phyloP scores from a whole-genome alignment of 2,797 vertebrate genomes.

The Mus spretus region DNA sequence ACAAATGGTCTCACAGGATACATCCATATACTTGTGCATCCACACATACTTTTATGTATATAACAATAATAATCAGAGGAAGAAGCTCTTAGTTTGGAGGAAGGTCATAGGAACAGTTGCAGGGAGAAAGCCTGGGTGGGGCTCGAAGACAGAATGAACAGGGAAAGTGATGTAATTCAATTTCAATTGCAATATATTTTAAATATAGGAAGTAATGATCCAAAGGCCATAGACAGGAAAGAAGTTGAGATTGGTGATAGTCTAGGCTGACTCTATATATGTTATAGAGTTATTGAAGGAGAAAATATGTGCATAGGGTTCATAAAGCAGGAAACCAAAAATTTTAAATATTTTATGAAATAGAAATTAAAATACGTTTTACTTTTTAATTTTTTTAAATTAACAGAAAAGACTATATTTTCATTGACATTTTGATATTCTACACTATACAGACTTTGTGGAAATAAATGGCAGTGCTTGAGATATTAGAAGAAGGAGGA shows the following conservation, averaged over 20 bases:
- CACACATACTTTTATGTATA: background rate
- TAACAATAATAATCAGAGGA: background rate
- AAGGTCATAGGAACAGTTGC: too few relatives aligned
- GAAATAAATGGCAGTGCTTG: background rate
- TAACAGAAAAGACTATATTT: background rate
- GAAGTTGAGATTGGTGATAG: background rate
- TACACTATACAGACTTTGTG: background rate
- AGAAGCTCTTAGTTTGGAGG: background rate
- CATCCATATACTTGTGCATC: background rate
- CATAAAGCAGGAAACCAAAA: background rate
- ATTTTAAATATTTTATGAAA: background rate
- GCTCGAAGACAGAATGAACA: too few relatives aligned
- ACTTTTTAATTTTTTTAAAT: background rate
- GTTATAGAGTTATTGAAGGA: background rate
- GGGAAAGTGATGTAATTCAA: background rate
- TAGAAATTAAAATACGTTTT: background rate
- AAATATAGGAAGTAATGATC: background rate
- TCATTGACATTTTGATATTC: background rate
- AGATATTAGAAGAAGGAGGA: background rate
- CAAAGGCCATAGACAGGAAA: background rate
- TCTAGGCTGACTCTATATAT: background rate
- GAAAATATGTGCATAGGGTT: background rate
- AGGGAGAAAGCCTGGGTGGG: too few relatives aligned
- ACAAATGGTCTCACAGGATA: background rate
- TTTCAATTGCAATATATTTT: background rate